A percentile compares a stretch with the other conserved stretches of the same genome.
phyloP scores from a whole-genome alignment of 2,888 invertebrate species.

The Sinhomidia bicolor region DNA sequence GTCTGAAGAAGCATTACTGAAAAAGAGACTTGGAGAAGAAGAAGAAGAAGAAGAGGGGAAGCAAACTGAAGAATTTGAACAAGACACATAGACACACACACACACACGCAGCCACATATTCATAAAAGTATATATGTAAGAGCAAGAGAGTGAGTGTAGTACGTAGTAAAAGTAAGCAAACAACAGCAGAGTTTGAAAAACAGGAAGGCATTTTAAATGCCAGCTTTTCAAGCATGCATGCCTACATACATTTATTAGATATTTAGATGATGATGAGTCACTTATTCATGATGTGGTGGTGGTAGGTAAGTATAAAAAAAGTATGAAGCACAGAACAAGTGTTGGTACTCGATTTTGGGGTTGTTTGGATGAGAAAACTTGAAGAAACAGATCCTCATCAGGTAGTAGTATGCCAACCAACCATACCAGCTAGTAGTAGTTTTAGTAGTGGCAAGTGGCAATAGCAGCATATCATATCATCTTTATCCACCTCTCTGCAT shows the following conservation, averaged over 20 bases:
- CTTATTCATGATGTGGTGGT: conserved; percentile 44
- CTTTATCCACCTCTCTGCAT: conserved; percentile 4
- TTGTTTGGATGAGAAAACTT: conserved; percentile 46
- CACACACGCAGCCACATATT: neutral
- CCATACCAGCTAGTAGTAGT: too few species aligned
- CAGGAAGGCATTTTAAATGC: conserved; percentile 25
- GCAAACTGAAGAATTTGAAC: conserved; percentile 14
- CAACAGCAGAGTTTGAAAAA: conserved; percentile 28
- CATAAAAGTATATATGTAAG: neutral
- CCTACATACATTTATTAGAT: conserved; percentile 8
- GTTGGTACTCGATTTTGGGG: neutral
- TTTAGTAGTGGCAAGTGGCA: too few species aligned
- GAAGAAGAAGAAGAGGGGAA: neutral
- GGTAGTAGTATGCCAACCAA: too few species aligned
- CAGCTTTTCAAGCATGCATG: conserved; percentile 18
- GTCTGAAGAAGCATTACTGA: neutral
- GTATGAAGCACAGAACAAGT: neutral
- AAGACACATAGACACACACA: neutral
- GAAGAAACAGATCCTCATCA: conserved; percentile 40
- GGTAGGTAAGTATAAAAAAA: neutral
- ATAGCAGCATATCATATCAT: conserved; percentile 11
- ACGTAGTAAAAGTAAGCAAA: conserved; percentile 12
- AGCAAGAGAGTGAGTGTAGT: too few species aligned
- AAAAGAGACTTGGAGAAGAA: conserved; percentile 29
- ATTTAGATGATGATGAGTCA: conserved; percentile 48